Evolutionary conservation across 1,140 invertebrate genomes (phyloP).

Genomic region (Caligus rogercresseyi): DNA sequence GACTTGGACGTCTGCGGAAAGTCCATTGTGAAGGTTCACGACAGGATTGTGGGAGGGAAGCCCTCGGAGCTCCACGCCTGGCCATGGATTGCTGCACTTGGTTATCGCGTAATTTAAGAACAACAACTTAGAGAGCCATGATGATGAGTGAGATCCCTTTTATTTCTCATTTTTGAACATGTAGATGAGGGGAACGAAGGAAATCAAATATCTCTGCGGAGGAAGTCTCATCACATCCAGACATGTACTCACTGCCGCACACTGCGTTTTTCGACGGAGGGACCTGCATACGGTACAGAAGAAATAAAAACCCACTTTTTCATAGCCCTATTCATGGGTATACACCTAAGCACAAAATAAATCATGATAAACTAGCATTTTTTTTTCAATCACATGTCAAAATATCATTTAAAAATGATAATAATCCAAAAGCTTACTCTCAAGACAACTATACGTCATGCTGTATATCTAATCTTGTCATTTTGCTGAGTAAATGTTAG

Average conservation of each 20-base stretch:
- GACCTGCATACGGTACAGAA: not conserved
- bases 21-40: not conserved
- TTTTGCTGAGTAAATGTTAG: no score
- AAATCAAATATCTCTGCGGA: constrained; percentile 10
- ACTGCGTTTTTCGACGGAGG: constrained; percentile 3
- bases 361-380: no score
- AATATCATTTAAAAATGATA: no score
- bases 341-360: no score
- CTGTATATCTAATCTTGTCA: no score
- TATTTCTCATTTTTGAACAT: not conserved
- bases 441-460: no score
- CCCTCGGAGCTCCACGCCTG: constrained; percentile 10
- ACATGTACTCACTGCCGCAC: constrained; percentile 10
- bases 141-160: no score
- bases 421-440: no score
- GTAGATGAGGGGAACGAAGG: not conserved
- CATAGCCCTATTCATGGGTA: no score
- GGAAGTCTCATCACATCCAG: not conserved
- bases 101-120: constrained; percentile 3
- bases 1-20: not conserved
- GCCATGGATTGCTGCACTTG: constrained; percentile 11
- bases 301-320: no score
- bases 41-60: constrained; percentile 5
- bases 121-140: no score
- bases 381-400: no score